Evolutionary conservation across 2,888 invertebrate species (phyloP).

Genomic region (Corbicula japonica): DNA sequence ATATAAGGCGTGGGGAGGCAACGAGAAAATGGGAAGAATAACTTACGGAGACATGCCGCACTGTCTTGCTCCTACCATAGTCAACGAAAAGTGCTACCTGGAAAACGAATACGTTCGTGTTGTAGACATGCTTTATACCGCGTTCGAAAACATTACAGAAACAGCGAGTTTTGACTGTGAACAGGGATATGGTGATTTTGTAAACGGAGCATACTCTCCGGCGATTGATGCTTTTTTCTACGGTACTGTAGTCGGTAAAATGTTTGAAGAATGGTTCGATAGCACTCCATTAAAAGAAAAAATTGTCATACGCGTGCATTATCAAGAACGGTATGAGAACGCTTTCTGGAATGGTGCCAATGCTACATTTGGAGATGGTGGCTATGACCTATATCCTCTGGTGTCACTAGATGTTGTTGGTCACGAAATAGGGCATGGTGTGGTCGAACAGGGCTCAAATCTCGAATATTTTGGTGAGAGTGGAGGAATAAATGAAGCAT

Average conservation of each 20-base stretch:
- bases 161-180: constrained; percentile 60
- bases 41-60: constrained; percentile 58
- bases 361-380: constrained; percentile 73
- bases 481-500: constrained; percentile 76
- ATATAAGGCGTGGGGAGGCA: constrained; percentile 65
- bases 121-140: constrained; percentile 56
- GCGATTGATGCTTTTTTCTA: constrained; percentile 69
- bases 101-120: constrained; percentile 72
- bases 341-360: constrained; percentile 74
- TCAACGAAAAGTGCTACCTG: constrained; percentile 59
- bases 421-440: constrained; percentile 76
- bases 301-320: constrained; percentile 69
- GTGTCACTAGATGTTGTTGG: constrained; percentile 68
- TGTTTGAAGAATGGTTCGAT: constrained; percentile 73
- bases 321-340: constrained; percentile 61
- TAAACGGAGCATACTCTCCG: constrained; percentile 71
- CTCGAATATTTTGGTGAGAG: constrained; percentile 68
- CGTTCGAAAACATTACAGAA: constrained; percentile 18
- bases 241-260: constrained; percentile 65
- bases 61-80: constrained; percentile 48
- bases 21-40: constrained; percentile 67
- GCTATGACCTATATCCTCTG: constrained; percentile 61
- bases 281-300: constrained; percentile 44
- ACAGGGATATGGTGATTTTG: constrained; percentile 55
- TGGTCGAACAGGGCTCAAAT: constrained; percentile 67